Percentiles rank a stretch among this genome's conserved stretches.
Conservation (phyloP, 1,140 invertebrate species). For the Trachymyrmex cornetzi region DNA sequence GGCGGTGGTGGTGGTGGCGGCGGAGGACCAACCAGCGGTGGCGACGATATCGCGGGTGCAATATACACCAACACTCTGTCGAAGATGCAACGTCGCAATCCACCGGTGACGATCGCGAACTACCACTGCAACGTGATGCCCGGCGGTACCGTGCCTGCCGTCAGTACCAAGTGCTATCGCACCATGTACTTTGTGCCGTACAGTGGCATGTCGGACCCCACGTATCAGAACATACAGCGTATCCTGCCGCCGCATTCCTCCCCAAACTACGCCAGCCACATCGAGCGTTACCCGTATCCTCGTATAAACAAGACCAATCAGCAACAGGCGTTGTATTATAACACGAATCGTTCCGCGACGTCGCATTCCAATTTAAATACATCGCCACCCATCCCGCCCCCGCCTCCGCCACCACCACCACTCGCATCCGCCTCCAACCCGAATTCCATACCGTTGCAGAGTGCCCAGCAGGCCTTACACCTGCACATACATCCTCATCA, state of each 20-base stretch:
- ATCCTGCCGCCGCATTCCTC: conserved; percentile 83
- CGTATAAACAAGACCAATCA: conserved; percentile 74
- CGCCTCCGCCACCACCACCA: conserved; percentile 40
- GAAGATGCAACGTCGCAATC: conserved; percentile 78
- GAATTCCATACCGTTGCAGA: conserved; percentile 53
- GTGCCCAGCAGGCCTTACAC: conserved; percentile 63
- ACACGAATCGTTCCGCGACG: conserved; percentile 71
- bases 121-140: conserved; percentile 76
- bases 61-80: conserved; percentile 73
- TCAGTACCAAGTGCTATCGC: conserved; percentile 83
- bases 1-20: conserved; percentile 50
- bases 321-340: conserved; percentile 74
- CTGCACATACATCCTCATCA: conserved; percentile 83
- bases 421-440: conserved; percentile 35
- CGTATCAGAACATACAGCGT: conserved; percentile 85
- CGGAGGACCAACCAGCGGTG: conserved; percentile 57
- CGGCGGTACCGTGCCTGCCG: conserved; percentile 57
- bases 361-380: conserved; percentile 58
- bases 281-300: conserved; percentile 84
- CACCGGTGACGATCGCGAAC: conserved; percentile 69
- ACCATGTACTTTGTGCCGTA: conserved; percentile 93
- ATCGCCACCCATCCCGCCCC: conserved; percentile 20
- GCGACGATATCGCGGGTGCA: conserved; percentile 56
- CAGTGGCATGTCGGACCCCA: conserved; percentile 86
- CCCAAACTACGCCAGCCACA: conserved; percentile 82